Conservation (phyloP, 2,113 vertebrate species). For the Nyctereutes procyonoides region DNA sequence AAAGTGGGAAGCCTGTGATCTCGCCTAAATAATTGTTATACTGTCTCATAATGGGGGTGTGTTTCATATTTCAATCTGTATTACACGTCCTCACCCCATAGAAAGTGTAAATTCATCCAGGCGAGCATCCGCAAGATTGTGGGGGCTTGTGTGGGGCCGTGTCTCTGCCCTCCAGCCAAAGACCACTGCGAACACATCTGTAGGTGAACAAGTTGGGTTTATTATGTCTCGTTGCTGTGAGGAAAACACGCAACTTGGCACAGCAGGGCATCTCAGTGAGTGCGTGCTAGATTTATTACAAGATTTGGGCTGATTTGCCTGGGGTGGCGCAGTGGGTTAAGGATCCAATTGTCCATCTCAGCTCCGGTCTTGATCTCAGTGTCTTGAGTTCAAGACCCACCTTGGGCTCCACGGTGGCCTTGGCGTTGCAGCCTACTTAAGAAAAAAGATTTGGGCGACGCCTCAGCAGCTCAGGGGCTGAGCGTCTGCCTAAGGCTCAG, state of each 20-base stretch:
- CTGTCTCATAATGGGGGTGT: neutral
- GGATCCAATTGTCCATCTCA: neutral
- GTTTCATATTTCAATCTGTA: constrained; percentile 24
- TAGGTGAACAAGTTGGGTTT: constrained; percentile 49
- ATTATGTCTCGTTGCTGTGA: neutral
- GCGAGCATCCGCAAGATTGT: neutral
- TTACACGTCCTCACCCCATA: neutral
- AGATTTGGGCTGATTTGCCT: neutral
- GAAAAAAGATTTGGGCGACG: neutral
- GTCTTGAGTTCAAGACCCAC: neutral
- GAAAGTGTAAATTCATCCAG: neutral
- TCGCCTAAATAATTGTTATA: neutral
- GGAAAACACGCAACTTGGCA: neutral
- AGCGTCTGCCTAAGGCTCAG: no score
- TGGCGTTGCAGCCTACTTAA: neutral
- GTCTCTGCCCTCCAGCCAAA: neutral
- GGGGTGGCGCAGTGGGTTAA: neutral
- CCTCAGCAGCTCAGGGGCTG: no score
- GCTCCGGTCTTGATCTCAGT: neutral
- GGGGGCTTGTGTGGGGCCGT: neutral
- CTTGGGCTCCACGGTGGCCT: neutral
- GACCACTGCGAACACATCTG: neutral
- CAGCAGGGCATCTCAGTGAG: neutral
- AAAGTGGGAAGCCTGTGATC: constrained; percentile 33
- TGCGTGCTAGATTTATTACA: neutral